Evolutionary conservation across 2,888 invertebrate genomes (phyloP), one percentile per base, ranked within the genome.

Genomic region (Polydrusus tereticollis): DNA sequence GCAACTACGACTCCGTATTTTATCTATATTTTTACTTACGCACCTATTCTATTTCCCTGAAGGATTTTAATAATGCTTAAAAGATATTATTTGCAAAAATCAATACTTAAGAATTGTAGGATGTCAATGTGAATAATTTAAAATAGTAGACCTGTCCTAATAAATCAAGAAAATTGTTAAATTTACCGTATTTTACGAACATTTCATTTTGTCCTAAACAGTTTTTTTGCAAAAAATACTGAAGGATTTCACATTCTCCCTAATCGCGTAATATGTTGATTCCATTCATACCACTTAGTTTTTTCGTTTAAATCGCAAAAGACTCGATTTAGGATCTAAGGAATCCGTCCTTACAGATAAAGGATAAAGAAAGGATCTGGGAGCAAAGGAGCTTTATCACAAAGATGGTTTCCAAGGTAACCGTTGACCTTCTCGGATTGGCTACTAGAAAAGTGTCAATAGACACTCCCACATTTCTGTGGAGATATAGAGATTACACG

Each of bases 391-490:
- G 77, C 77, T 80, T 80, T 79, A 80, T 80, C 79, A 78, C 80
- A 82, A 82, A 81, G 82, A 81, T 80, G 81, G 83, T 83, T 81
- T 81, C 83, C 81, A 80, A 78, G 82, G 82, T 80, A 81, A 83
- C 83, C 77, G 79, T 79, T 82, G 82, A 83, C 82, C 82, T 80
- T 81, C 77, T 80, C 79, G 80, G 80, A 83, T 83, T 83, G 83
- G 83, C 81, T 81, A 82, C 82, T 81, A 81, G 82, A 83, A 83
- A 82, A 81, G 82, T 83, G 82, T 83, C 83, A 81, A 82, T 83
- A 83, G 82, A 80, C 81, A 82, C 83, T 82, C 83, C 82, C 83
- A 81, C 82, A 69, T 68, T 70, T 66, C 67, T 41, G 57, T 43
- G 23, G 65, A 66, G 60, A 69, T 69, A 68, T 38, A 43, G 69